Percentiles rank a stretch among this genome's conserved stretches.
Conservation (phyloP, 2,888 invertebrate species). For the Volucella bombylans region DNA sequence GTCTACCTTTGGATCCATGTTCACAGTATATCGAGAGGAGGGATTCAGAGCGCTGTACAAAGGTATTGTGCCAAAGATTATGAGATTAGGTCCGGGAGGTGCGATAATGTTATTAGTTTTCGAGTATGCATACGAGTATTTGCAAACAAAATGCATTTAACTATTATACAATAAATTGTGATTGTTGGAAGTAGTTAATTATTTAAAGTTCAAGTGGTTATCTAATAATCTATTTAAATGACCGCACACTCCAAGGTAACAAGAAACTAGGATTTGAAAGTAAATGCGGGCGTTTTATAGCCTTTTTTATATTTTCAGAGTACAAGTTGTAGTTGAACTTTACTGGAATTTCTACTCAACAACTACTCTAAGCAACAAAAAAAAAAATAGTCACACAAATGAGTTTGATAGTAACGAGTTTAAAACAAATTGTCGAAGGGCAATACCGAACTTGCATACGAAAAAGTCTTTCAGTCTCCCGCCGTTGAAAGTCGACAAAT, state of each 20-base stretch:
- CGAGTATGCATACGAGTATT: conserved; percentile 91
- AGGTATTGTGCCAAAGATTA: conserved; percentile 94
- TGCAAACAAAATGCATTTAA: conserved; percentile 84
- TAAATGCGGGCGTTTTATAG: conserved; percentile 49
- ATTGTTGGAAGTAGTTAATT: conserved; percentile 15
- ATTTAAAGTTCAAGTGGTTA: conserved; percentile 40
- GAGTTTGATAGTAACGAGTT: too few species aligned
- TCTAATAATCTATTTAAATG: conserved; percentile 34
- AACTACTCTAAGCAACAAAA: too few species aligned
- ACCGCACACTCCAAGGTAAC: conserved; percentile 39
- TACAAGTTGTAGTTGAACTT: conserved; percentile 42
- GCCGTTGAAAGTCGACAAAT: too few species aligned
- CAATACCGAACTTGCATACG: neutral
- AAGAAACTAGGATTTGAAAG: conserved; percentile 41
- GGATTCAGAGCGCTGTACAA: conserved; percentile 95
- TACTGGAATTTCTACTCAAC: neutral
- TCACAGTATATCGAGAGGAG: conserved; percentile 91
- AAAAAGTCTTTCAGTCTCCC: too few species aligned
- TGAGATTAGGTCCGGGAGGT: conserved; percentile 96
- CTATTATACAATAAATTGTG: conserved; percentile 24
- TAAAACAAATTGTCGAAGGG: neutral
- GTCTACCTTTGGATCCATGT: conserved; percentile 88
- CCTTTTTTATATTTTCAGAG: conserved; percentile 11
- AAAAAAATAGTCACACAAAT: too few species aligned
- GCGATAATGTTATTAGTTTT: conserved; percentile 97